phyloP scores from a whole-genome alignment of 2,113 vertebrate species.

The Felis chaus region DNA sequence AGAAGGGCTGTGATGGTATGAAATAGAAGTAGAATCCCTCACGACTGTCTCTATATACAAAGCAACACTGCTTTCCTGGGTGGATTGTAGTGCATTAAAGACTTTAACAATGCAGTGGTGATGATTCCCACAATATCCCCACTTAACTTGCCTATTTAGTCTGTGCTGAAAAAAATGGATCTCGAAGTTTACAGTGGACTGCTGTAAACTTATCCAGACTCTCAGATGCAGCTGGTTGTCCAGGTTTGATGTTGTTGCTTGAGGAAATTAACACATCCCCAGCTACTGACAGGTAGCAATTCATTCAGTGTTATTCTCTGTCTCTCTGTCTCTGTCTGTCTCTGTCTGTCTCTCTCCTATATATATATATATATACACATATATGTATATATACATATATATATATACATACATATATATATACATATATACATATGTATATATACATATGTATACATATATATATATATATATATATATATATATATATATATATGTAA shows the following conservation, averaged over 20 bases:
- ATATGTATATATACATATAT: background rate
- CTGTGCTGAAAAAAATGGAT: background rate
- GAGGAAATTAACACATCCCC: background rate
- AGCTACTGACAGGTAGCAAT: background rate
- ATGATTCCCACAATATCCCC: background rate
- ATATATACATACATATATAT: background rate
- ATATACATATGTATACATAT: no score
- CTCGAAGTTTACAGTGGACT: background rate
- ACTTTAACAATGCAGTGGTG: background rate
- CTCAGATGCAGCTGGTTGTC: background rate
- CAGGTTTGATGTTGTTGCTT: background rate
- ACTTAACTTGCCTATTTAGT: background rate
- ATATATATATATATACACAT: no score
- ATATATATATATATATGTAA: background rate
- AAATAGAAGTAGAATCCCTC: background rate
- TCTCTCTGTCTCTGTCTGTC: background rate
- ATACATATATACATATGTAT: background rate
- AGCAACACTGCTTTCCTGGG: background rate
- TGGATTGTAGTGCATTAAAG: background rate
- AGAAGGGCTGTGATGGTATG: background rate
- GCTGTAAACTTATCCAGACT: background rate
- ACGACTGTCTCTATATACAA: background rate
- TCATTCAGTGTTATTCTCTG: background rate
- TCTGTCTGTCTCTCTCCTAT: no score
- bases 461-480: background rate